Evolutionary conservation across 2,797 vertebrate species (phyloP).

Genomic region (Astyanax mexicanus): DNA sequence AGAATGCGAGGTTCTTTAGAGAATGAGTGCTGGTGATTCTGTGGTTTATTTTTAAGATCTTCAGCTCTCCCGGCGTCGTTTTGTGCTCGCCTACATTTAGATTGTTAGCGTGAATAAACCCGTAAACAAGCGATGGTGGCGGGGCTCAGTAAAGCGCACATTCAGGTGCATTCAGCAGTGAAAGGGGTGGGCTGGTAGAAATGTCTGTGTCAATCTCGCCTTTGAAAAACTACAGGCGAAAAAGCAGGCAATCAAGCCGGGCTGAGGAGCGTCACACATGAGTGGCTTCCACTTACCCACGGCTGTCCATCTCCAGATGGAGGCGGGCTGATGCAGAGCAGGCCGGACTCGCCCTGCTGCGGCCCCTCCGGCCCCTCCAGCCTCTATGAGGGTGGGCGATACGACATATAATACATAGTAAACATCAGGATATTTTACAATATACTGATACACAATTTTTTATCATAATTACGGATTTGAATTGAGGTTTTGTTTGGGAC

Average conservation of each 20-base stretch:
- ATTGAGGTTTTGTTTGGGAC: too few relatives aligned
- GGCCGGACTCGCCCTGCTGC: slow-evolving; percentile 22
- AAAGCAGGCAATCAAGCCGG: slow-evolving; percentile 54
- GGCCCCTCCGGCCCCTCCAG: neutral
- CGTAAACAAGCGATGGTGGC: slow-evolving; percentile 10
- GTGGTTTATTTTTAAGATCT: neutral
- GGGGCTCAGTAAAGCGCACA: slow-evolving; percentile 10
- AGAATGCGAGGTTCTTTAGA: too few relatives aligned
- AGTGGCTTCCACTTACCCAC: slow-evolving; percentile 61
- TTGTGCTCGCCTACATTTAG: neutral
- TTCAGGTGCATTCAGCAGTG: slow-evolving; percentile 23
- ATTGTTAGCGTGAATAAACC: slow-evolving; percentile 16
- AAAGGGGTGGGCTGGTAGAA: slow-evolving; percentile 27
- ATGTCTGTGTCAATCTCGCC: slow-evolving; percentile 50
- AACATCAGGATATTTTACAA: too few relatives aligned
- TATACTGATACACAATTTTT: too few relatives aligned
- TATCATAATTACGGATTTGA: too few relatives aligned
- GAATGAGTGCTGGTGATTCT: too few relatives aligned
- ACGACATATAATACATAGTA: too few relatives aligned
- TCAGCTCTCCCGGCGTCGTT: neutral
- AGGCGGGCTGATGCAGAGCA: slow-evolving; percentile 33
- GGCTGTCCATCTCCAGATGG: slow-evolving; percentile 47
- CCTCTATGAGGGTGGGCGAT: neutral
- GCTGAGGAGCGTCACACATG: slow-evolving; percentile 68
- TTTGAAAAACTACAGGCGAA: slow-evolving; percentile 37